Evolutionary conservation across 2,113 vertebrate genomes (phyloP).

Genomic region (Smithornis capensis): DNA sequence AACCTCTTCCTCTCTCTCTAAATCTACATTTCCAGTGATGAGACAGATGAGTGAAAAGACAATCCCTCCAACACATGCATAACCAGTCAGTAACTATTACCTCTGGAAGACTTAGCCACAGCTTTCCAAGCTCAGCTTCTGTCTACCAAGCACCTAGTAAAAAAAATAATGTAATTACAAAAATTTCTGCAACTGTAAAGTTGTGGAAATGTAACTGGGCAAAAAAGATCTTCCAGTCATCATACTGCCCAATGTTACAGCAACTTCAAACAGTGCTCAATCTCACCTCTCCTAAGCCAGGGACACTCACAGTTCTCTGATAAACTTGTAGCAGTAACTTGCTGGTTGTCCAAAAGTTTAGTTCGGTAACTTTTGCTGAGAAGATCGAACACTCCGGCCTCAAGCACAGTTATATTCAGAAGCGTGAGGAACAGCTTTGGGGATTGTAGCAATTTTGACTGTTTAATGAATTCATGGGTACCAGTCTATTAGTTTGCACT

Average conservation of each 20-base stretch:
- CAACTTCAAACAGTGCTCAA: not conserved
- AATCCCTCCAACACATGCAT: not conserved
- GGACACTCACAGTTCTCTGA: not conserved
- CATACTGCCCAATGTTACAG: not conserved
- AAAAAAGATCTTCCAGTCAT: not conserved
- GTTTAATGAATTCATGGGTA: not conserved
- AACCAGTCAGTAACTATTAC: not conserved
- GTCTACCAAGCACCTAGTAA: not conserved
- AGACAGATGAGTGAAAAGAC: not conserved
- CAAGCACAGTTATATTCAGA: not conserved
- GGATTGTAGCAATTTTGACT: not conserved
- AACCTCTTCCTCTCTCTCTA: not conserved
- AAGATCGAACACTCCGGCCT: not conserved
- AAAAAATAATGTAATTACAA: not conserved
- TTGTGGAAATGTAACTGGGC: not conserved
- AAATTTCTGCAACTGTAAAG: not conserved
- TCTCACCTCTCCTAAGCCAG: rapidly evolving
- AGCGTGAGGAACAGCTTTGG: not conserved
- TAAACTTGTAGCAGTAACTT: not conserved
- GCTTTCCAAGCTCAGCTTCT: not conserved
- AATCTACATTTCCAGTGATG: not conserved
- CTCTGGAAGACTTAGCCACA: not conserved
- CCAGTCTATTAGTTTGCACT: not conserved
- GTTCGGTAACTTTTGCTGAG: not conserved
- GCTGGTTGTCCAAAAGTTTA: rapidly evolving